phyloP scores from a whole-genome alignment of 2,113 vertebrate species.

The Poeciliopsis turrubarensis region DNA sequence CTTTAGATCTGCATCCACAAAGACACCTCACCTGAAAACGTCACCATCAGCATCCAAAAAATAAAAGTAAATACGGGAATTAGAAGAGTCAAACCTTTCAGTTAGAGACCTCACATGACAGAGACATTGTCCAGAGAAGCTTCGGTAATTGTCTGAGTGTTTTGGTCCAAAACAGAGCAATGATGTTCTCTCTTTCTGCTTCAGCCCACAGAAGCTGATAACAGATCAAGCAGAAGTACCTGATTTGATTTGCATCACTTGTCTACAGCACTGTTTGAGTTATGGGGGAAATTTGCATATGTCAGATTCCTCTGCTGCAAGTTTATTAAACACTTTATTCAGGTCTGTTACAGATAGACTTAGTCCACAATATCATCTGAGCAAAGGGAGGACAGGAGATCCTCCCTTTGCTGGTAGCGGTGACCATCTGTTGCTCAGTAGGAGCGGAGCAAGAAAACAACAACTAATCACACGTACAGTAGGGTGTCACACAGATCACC shows the following conservation, averaged over 20 bases:
- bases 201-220: constrained; percentile 38
- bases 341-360: constrained; percentile 11
- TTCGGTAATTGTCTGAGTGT: neutral
- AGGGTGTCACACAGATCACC: constrained; percentile 39
- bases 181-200: constrained; percentile 16
- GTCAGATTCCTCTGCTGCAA: constrained; percentile 34
- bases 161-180: neutral
- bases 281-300: constrained; percentile 51
- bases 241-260: constrained; percentile 66
- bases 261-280: constrained; percentile 18
- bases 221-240: constrained; percentile 40
- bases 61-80: neutral
- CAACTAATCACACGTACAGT: constrained; percentile 31
- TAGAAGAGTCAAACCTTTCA: neutral
- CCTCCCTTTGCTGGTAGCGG: constrained; percentile 31
- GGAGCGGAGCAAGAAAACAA: constrained; percentile 29
- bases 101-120: constrained; percentile 45
- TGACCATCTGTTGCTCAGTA: constrained; percentile 67
- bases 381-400: constrained; percentile 23
- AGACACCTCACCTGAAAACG: constrained; percentile 9
- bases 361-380: constrained; percentile 4
- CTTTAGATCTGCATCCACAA: constrained; percentile 3
- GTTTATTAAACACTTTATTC: constrained; percentile 39
- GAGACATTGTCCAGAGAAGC: constrained; percentile 17
- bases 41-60: neutral